Conservation (phyloP, 2,888 invertebrate species). For the Furcula furcula region DNA sequence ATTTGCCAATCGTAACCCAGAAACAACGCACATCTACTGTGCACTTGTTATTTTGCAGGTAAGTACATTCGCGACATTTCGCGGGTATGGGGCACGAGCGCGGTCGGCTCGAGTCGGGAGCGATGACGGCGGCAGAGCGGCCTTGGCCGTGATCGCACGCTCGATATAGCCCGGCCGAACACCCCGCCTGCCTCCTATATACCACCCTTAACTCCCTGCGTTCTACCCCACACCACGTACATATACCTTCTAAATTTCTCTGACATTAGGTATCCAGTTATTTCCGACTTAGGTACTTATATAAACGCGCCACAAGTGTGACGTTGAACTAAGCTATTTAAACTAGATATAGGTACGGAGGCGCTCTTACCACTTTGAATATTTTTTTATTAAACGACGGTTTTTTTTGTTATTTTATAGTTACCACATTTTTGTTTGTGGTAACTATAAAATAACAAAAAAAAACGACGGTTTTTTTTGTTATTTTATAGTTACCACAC, state of each 20-base stretch:
- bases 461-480: too few relatives aligned
- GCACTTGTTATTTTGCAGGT: slow-evolving; percentile 16
- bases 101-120: slow-evolving; percentile 40
- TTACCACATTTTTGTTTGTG: too few relatives aligned
- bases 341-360: too few relatives aligned
- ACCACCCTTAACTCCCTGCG: slow-evolving; percentile 29
- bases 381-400: too few relatives aligned
- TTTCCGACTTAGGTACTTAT: slow-evolving; percentile 41
- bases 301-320: too few relatives aligned
- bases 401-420: too few relatives aligned
- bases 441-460: too few relatives aligned
- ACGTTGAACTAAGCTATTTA: too few relatives aligned
- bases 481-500: too few relatives aligned
- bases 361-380: too few relatives aligned
- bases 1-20: slow-evolving; percentile 5
- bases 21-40: slow-evolving; percentile 27
- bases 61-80: too few relatives aligned
- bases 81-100: slow-evolving; percentile 36
- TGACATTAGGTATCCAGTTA: slow-evolving; percentile 46
- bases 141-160: slow-evolving; percentile 81
- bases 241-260: slow-evolving; percentile 40
- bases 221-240: slow-evolving; percentile 38
- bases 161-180: slow-evolving; percentile 71
- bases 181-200: slow-evolving; percentile 37
- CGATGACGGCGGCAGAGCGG: slow-evolving; percentile 58